Base-by-base conservation (phyloP, 2,113 vertebrate species). In the Vidua chalybeata region DNA sequence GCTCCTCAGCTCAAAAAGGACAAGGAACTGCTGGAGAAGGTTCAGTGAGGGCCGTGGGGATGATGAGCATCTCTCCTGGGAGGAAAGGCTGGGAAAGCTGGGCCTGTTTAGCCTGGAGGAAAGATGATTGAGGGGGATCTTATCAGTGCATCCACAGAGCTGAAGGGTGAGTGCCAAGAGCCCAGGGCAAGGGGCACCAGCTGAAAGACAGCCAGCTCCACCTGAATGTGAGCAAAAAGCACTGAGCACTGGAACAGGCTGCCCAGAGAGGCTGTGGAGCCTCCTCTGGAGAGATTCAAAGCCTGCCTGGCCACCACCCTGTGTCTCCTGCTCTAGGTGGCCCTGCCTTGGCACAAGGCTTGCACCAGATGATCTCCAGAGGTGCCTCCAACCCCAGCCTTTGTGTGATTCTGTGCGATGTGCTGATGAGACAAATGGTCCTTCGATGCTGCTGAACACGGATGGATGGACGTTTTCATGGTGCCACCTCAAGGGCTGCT, bases 361-460 rank as follows among this genome's bases (percentile, higher is more conserved):
- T 59, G 22, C 26, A 24, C 24, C 41, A 5, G 14, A 3, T 30
- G 11, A 35, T 55, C 22, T 37, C 35, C 54, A 73, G 22, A 39
- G 24, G 39, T 64, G 28, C 24, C 58, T 54, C 31, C 39, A 63
- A 3, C 9, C n/a, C 35, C 24, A 80, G 1, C 28, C 16, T 43
- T 13, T 13, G 31, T 11, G n/a, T 35, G 31, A 15, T 49, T 67
- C 56, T n/a, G 10, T 58, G 31, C 2, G 2, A 10, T 15, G 45
- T 33, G 48, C 62, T 59, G 63, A 4, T 33, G 73, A 18, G 7
- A 37, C 3, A 48, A 27, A 10, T 3, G 45, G 4, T 46, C 20
- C 26, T 46, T 78, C 4, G 0, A 2, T 31, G 9, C 43, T 30
- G 6, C 3, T 49, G 51, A 13, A 30, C 5, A 0, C 2, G 5